These are phyloP conservation scores for Tympanoctomys barrerae DNA, from an alignment of 2,797 vertebrate genomes.

Conservation along the genomic window DNA sequence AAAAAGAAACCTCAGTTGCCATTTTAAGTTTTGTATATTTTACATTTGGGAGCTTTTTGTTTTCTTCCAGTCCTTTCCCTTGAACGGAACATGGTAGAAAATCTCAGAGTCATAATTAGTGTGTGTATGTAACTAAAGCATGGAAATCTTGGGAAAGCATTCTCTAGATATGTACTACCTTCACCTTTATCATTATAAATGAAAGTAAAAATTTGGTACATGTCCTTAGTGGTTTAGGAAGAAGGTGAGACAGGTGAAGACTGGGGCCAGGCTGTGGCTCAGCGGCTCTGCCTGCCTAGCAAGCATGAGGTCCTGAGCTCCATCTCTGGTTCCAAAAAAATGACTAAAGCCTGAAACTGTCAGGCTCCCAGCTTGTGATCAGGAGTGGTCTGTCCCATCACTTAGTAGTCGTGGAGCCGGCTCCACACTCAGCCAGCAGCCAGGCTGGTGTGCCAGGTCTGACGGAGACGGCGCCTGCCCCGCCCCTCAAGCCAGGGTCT, in stretches of 20 bases:
- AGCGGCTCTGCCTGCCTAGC: too few species aligned
- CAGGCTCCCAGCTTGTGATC: background rate
- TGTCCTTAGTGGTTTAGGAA: background rate
- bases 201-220: background rate
- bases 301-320: too few species aligned
- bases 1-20: background rate
- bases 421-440: background rate
- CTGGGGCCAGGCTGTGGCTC: too few species aligned
- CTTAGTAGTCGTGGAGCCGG: too few species aligned
- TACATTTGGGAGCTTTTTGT: conserved; percentile 82
- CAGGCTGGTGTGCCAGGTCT: background rate
- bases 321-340: background rate
- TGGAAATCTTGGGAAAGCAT: conserved; percentile 91
- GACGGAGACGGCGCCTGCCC: background rate
- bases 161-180: conserved; percentile 91
- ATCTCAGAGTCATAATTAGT: conserved; percentile 88
- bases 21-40: conserved; percentile 44
- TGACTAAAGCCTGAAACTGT: background rate
- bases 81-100: conserved; percentile 92
- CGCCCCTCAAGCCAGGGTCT: background rate
- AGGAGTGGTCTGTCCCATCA: too few species aligned
- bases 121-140: conserved; percentile 90
- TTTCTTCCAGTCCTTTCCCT: conserved; percentile 76
- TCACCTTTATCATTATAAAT: background rate
- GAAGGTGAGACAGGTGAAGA: background rate